Evolutionary conservation across 2,888 invertebrate genomes (phyloP), one percentile per base, ranked within the genome.

Genomic region (Malachius bipustulatus): DNA sequence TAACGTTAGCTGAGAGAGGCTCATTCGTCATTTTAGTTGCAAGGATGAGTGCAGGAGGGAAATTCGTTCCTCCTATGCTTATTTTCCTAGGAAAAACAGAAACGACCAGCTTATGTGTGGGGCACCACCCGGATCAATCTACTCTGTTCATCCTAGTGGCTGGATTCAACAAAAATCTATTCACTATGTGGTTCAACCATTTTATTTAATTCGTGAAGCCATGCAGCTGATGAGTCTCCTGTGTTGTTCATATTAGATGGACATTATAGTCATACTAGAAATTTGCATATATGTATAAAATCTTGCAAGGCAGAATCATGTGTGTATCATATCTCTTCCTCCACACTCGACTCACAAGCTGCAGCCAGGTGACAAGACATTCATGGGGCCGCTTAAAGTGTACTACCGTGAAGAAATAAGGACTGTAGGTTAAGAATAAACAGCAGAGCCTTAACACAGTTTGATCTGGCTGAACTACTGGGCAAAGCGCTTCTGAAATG

Each of bases 1-100:
- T 50, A 34, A 50, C 52, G 9, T 52, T 52, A 34, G 51, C 50
- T 4, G 51, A 57, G 48, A 33, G 55, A 31, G 55, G 54, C 4
- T 45, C 47, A 16, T 42, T 47, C 14, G 40, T 51, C 10, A 51
- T 51, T 13, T 37, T 49, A 15, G 46, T 52, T 9, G 32, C 39
- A 15, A 47, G 45, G 30, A 51, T 54, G 48, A 48, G 37, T 33
- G 52, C 50, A n/a, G n/a, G n/a, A n/a, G n/a, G n/a, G n/a, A n/a
- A 43, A 29, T 52, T 47, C 42, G 47, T 56, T 6, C 53, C 55
- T 4, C 56, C 55, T 8, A 37, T 49, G 4, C 41, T 55, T 13
- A 55, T 57, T 32, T 57, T 55, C 41, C 45, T 45, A 0, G 33
- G 54, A 8, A 50, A 53, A 35, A 48, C 50, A 45, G 50, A 47